Conservation (phyloP, 2,113 vertebrate genomes). For the Leucopsar rothschildi region DNA sequence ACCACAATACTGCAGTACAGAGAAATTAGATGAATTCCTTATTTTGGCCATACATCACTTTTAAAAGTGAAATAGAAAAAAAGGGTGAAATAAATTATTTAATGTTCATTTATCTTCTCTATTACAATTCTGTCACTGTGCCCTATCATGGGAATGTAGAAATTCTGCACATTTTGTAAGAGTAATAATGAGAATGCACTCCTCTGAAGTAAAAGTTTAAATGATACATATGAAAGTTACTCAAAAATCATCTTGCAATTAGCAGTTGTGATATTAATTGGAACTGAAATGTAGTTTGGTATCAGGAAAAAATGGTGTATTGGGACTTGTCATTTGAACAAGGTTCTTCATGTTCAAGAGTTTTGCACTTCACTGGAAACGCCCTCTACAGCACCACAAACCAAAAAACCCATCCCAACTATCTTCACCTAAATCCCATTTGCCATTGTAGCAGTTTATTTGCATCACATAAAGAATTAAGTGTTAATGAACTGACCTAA, state of each 20-base stretch:
- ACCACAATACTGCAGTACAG: not conserved
- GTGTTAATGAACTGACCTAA: not conserved
- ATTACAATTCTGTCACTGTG: not conserved
- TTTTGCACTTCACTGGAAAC: not conserved
- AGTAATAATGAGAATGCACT: not conserved
- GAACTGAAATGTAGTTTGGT: not conserved
- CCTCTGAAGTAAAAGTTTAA: not conserved
- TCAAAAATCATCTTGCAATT: not conserved
- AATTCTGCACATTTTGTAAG: not conserved
- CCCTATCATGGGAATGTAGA: not conserved
- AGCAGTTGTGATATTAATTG: not conserved
- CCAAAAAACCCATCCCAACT: not conserved
- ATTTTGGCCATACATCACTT: not conserved
- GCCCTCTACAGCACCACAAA: not conserved
- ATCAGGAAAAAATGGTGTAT: not conserved
- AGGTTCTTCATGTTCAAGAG: not conserved
- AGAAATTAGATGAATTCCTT: not conserved
- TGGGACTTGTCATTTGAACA: not conserved
- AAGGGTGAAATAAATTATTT: not conserved
- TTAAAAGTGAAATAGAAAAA: not conserved
- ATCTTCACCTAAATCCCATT: not conserved
- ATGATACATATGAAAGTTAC: not conserved
- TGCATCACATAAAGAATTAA: not conserved
- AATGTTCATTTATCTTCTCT: not conserved
- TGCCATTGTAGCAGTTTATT: not conserved